Percentiles rank a stretch among this genome's conserved stretches.
These are phyloP conservation scores for Drosophila littoralis DNA, from an alignment of 1,140 invertebrate species.

Conservation along the genomic window DNA sequence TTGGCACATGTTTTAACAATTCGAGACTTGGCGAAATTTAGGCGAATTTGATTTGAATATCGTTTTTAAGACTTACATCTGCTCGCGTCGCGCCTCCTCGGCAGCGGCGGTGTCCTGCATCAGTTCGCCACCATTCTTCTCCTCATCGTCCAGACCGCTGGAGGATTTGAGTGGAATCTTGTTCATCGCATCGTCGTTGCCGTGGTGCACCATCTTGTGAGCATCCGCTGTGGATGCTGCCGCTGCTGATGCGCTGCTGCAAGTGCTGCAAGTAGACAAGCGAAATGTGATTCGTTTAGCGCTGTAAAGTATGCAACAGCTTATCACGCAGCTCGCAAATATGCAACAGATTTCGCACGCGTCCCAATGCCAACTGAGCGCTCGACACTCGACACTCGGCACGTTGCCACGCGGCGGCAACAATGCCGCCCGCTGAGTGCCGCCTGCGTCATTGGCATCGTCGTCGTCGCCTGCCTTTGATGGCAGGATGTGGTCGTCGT, in stretches of 20 bases:
- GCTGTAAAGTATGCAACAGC: conserved; percentile 42
- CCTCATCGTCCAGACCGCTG: conserved; percentile 74
- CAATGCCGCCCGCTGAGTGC: conserved; percentile 2
- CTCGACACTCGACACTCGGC: conserved; percentile 18
- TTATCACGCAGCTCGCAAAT: conserved; percentile 18
- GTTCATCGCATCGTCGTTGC: conserved; percentile 81
- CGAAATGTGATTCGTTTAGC: neutral
- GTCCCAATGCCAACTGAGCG: conserved; percentile 48
- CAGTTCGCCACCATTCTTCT: conserved; percentile 79
- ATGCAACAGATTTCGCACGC: conserved; percentile 65
- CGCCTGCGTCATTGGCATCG: conserved; percentile 29
- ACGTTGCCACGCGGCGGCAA: conserved; percentile 20
- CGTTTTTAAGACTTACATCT: conserved; percentile 65
- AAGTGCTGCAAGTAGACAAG: conserved; percentile 19
- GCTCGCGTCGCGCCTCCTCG: conserved; percentile 77
- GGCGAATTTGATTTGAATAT: conserved; percentile 12
- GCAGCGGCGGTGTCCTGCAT: conserved; percentile 77
- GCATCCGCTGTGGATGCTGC: conserved; percentile 66
- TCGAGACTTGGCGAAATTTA: conserved; percentile 14
- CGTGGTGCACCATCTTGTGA: conserved; percentile 81
- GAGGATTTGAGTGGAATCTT: conserved; percentile 81
- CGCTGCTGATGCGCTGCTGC: conserved; percentile 32
- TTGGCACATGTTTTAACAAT: neutral
- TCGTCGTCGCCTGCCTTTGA: conserved; percentile 58
- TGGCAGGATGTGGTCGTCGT: conserved; percentile 63